Percentiles rank a stretch among this genome's conserved stretches.
These are phyloP conservation scores for Tinamus major DNA, from an alignment of 2,797 vertebrate genomes.

Conservation along the genomic window DNA sequence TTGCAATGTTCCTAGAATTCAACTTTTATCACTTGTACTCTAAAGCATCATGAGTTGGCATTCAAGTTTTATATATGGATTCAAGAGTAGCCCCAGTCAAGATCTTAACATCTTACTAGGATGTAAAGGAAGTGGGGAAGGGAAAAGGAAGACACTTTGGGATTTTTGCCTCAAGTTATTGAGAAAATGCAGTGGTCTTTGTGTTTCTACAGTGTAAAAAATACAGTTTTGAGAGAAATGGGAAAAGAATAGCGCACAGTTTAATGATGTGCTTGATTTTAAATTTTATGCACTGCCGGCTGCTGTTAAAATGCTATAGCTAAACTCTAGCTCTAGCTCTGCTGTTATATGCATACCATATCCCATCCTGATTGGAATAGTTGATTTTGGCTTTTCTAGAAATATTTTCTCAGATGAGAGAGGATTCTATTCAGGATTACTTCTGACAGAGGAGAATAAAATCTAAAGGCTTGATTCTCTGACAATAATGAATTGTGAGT, in stretches of 20 bases:
- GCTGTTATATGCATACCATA: neutral
- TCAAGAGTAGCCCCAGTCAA: neutral
- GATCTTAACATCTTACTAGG: neutral
- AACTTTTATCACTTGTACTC: neutral
- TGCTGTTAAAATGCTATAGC: neutral
- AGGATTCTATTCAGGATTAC: slow-evolving; percentile 24
- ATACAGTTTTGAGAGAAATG: neutral
- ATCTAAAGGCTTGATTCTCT: neutral
- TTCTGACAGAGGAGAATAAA: slow-evolving; percentile 48
- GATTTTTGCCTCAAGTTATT: neutral
- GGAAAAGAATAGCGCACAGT: neutral
- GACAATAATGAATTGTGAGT: slow-evolving; percentile 16
- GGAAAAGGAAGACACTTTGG: neutral
- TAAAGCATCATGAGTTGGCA: neutral
- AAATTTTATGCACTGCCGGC: neutral
- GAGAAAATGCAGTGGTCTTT: neutral
- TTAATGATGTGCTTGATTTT: neutral
- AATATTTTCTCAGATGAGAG: neutral
- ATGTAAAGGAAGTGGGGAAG: neutral
- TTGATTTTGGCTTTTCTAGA: slow-evolving; percentile 39
- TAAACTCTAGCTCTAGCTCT: neutral
- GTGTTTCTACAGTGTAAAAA: neutral
- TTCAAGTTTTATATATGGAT: neutral
- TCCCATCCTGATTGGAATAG: neutral
- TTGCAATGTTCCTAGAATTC: neutral